Evolutionary conservation across 2,797 vertebrate genomes (phyloP).

Genomic region (Pantherophis alleghaniensis): DNA sequence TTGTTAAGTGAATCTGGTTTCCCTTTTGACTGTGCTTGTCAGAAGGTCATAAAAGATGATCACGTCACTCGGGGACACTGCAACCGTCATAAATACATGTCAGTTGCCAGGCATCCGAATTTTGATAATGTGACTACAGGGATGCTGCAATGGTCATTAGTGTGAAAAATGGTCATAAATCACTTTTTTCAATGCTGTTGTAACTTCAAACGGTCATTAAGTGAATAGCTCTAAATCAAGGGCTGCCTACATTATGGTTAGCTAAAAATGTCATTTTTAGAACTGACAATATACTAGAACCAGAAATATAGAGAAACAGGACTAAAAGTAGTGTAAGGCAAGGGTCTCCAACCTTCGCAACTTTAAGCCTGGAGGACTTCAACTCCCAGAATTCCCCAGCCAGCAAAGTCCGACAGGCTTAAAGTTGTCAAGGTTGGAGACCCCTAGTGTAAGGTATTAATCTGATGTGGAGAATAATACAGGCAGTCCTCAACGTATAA

Average conservation of each 20-base stretch:
- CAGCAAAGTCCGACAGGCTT: too few species aligned
- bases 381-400: too few species aligned
- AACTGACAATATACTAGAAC: not conserved
- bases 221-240: not conserved
- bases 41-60: too few species aligned
- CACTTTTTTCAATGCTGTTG: not conserved
- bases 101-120: too few species aligned
- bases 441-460: not conserved
- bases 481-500: not conserved
- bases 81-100: too few species aligned
- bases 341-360: too few species aligned
- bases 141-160: not conserved
- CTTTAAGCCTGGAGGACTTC: too few species aligned
- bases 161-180: not conserved
- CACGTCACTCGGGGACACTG: too few species aligned
- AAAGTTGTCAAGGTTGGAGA: too few species aligned
- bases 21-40: too few species aligned
- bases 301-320: not conserved
- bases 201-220: not conserved
- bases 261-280: not conserved
- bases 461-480: not conserved
- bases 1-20: too few species aligned
- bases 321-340: not conserved
- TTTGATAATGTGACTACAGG: not conserved
- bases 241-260: not conserved